Conservation (phyloP, 2,113 vertebrate species). For the Carollia perspicillata region DNA sequence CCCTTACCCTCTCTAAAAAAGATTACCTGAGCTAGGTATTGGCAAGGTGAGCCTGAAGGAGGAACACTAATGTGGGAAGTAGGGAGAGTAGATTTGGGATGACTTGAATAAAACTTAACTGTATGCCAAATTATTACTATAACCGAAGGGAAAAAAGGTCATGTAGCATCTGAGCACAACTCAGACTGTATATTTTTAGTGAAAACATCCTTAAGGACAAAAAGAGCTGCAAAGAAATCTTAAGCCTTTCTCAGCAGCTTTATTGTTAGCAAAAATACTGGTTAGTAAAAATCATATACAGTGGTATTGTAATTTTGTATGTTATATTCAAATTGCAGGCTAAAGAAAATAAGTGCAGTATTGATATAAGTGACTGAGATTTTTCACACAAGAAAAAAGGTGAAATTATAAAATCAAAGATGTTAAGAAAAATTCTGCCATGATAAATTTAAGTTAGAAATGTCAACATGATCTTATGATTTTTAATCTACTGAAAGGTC, state of each 20-base stretch:
- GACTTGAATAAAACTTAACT: background rate
- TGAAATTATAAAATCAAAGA: constrained; percentile 8
- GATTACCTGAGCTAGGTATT: background rate
- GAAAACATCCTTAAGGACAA: background rate
- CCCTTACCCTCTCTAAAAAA: no score
- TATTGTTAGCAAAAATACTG: background rate
- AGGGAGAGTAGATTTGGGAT: background rate
- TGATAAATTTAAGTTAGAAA: background rate
- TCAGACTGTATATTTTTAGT: background rate
- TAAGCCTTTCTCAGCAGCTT: background rate
- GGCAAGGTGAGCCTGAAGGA: background rate
- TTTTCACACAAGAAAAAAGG: background rate
- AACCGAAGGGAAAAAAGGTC: background rate
- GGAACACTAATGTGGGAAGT: background rate
- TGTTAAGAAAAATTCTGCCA: background rate
- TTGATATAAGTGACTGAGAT: background rate
- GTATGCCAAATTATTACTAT: background rate
- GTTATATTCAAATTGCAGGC: background rate
- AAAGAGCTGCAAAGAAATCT: background rate
- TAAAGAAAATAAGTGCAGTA: background rate
- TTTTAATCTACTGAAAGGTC: background rate
- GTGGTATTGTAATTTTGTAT: background rate
- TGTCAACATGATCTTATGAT: background rate
- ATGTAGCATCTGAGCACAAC: background rate
- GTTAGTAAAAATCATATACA: background rate